Evolutionary conservation across 2,797 vertebrate species (phyloP).

Genomic region (Poeciliopsis infans): DNA sequence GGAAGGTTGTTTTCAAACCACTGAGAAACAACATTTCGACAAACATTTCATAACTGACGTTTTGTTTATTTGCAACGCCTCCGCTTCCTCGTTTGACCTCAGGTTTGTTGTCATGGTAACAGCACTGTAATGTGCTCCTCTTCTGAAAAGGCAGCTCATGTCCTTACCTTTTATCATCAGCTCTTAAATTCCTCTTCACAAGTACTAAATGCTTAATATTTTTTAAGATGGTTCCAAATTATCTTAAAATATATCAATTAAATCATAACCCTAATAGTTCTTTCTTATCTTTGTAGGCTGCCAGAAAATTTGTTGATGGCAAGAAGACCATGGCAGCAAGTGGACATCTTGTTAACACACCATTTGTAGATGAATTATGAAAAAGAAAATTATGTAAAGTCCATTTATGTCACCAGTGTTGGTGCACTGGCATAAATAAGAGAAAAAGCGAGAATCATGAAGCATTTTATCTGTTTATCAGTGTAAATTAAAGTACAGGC

Average conservation of each 20-base stretch:
- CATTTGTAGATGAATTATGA: conserved; percentile 91
- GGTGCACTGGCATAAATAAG: conserved; percentile 35
- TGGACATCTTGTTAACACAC: conserved; percentile 87
- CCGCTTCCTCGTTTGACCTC: conserved; percentile 9
- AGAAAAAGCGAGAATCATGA: conserved; percentile 26
- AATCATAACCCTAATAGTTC: neutral
- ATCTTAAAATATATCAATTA: neutral
- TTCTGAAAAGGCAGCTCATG: conserved; percentile 9
- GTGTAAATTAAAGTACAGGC: conserved; percentile 78
- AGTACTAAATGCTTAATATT: neutral
- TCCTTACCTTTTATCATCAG: neutral
- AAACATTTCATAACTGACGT: neutral
- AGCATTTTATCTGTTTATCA: conserved; percentile 64
- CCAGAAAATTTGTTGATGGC: conserved; percentile 88
- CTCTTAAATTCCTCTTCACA: neutral
- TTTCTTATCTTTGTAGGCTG: conserved; percentile 80
- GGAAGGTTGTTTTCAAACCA: neutral
- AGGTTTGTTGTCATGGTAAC: conserved; percentile 7
- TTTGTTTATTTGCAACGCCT: conserved; percentile 9
- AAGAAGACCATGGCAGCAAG: conserved; percentile 90
- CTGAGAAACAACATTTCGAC: neutral
- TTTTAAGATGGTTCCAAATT: neutral
- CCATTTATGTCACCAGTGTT: conserved; percentile 26
- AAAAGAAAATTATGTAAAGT: conserved; percentile 33
- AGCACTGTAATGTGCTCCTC: neutral